These are phyloP conservation scores for Lycopodina hypogea DNA, from an alignment of 37 sponge, comb jelly and placozoan species.

Conservation along the genomic window DNA sequence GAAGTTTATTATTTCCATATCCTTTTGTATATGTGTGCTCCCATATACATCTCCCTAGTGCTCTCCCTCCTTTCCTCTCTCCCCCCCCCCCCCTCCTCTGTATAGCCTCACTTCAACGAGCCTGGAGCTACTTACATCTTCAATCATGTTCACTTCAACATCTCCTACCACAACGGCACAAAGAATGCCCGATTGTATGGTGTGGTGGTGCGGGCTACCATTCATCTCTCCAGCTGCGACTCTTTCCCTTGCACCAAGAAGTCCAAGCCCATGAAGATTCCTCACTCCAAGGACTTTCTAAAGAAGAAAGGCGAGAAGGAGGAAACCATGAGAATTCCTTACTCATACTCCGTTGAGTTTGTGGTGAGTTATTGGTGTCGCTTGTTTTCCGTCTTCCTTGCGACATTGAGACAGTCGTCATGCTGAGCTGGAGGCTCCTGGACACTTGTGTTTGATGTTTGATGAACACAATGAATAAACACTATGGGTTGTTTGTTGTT, in stretches of 20 bases:
- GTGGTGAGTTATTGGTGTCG: constrained; percentile 44
- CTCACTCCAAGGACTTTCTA: background rate
- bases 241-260: constrained; percentile 16
- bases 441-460: too few relatives aligned
- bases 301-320: background rate
- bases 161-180: constrained; percentile 75
- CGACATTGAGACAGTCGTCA: too few relatives aligned
- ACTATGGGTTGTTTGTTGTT: too few relatives aligned
- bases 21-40: too few relatives aligned
- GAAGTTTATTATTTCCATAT: too few relatives aligned
- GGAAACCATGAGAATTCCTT: constrained; percentile 63
- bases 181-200: constrained; percentile 16
- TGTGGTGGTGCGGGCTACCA: constrained; percentile 46
- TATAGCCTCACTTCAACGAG: constrained; percentile 29
- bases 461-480: too few relatives aligned
- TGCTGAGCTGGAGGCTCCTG: too few relatives aligned
- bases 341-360: constrained; percentile 81
- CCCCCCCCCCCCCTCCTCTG: background rate
- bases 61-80: too few relatives aligned
- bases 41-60: too few relatives aligned
- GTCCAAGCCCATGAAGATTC: constrained; percentile 17
- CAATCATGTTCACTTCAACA: constrained; percentile 78
- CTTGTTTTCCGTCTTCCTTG: too few relatives aligned
- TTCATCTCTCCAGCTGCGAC: constrained; percentile 50
- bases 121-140: constrained; percentile 69